Evolutionary conservation across 1,140 invertebrate species (phyloP).

Genomic region (Monochamus saltuarius): DNA sequence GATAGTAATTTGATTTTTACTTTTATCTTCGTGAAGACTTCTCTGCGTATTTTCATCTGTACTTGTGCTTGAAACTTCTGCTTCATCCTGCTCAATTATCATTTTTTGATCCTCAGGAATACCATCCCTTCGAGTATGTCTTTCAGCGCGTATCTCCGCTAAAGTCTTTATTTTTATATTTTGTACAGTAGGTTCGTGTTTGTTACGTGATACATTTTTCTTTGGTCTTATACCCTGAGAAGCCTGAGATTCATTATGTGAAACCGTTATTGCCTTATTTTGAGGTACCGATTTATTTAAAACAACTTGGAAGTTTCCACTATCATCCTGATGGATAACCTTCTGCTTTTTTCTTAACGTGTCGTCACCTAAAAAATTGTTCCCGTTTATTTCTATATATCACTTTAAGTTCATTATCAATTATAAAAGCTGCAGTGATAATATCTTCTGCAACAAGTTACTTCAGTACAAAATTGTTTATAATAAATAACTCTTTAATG

Average conservation of each 20-base stretch:
- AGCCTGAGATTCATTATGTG: background rate
- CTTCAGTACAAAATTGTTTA: no score
- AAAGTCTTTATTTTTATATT: conserved; percentile 50
- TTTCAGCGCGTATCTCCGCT: conserved; percentile 46
- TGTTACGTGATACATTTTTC: conserved; percentile 13
- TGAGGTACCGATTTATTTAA: background rate
- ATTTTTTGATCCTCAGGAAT: background rate
- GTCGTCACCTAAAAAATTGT: conserved; percentile 2
- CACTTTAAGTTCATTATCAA: background rate
- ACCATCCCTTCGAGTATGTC: conserved; percentile 10
- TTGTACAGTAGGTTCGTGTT: conserved; percentile 17
- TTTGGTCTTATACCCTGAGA: background rate
- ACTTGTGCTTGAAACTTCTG: conserved; percentile 41
- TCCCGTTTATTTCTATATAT: background rate
- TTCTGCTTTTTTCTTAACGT: conserved; percentile 19
- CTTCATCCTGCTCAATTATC: conserved; percentile 19
- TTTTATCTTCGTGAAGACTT: conserved; percentile 16
- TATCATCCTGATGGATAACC: conserved; percentile 14
- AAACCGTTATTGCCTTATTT: background rate
- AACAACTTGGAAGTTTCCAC: conserved; percentile 17
- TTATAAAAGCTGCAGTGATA: background rate
- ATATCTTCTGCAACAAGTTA: conserved; percentile 3
- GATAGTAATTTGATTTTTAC: background rate
- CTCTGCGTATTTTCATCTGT: conserved; percentile 28
- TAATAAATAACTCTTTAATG: no score